These are phyloP conservation scores for Petrolisthes cinctipes DNA, from an alignment of 2,888 invertebrate genomes.

Conservation along the genomic window DNA sequence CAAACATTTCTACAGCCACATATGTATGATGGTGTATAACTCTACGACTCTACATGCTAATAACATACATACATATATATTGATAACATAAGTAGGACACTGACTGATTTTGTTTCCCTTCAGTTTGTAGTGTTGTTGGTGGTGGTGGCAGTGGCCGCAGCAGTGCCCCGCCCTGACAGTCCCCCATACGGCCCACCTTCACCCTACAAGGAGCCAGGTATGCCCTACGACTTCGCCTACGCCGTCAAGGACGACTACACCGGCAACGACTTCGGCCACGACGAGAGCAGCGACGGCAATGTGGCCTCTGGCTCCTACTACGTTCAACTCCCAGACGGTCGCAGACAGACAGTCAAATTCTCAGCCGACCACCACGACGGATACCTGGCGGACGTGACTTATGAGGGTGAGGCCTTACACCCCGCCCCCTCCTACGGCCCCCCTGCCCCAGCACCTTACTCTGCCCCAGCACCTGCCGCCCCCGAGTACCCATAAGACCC, in stretches of 20 bases:
- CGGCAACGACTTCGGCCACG: conserved; percentile 57
- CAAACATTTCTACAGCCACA: too few relatives aligned
- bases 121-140: conserved; percentile 10
- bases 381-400: conserved; percentile 51
- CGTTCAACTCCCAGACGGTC: conserved; percentile 57
- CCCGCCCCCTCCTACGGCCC: conserved; percentile 35
- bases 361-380: conserved; percentile 50
- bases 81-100: too few relatives aligned
- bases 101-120: too few relatives aligned
- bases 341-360: conserved; percentile 53
- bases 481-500: too few relatives aligned
- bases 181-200: conserved; percentile 30
- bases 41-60: too few relatives aligned
- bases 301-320: conserved; percentile 52
- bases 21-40: too few relatives aligned
- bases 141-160: conserved; percentile 18
- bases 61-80: too few relatives aligned
- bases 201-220: conserved; percentile 43
- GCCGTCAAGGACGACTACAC: conserved; percentile 57
- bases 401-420: conserved; percentile 65
- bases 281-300: conserved; percentile 50
- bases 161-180: conserved; percentile 31
- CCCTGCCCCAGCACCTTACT: neutral
- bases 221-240: conserved; percentile 62
- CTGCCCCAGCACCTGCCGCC: too few relatives aligned